Evolutionary conservation across 2,113 vertebrate species (phyloP), one percentile per base, ranked within the genome.

Genomic region (Thamnophis sirtalis): DNA sequence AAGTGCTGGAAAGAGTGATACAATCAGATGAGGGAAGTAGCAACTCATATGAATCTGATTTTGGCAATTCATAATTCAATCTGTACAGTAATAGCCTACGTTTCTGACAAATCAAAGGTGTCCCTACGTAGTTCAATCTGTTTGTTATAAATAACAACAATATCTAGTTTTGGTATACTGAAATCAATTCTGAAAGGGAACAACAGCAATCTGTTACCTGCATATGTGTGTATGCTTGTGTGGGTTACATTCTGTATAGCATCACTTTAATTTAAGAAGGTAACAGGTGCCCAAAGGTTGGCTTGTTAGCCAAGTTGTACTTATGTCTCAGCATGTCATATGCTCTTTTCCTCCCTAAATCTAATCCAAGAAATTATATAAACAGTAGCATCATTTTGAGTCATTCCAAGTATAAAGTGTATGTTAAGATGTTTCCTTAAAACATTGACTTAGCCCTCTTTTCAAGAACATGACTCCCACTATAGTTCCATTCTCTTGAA

Each of bases 241-340:
- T 28, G 50, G 73, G 73, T 80, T 43, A 43, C n/a, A 80, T 80
- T 80, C 17, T 38, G 73, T 21, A 80, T 80, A 19, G 51, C 90
- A 88, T 49, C 26, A 51, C 91, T 91, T 95, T 96, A 94, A 91
- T 93, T 91, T 89, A 50, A 93, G 84, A 90, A 85, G 93, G 48
- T 92, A 95, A 53, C 33, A 93, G 60, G 89, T 94, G 90, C 48
- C 95, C 51, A 53, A 33, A 0, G 0, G 91, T 93, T 84, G 86
- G 19, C 94, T 94, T 96, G 88, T 96, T 94, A 93, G 94, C 87
- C 33, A 89, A 93, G 84, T 28, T 91, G 88, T 94, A n/a, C n/a
- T 93, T 73, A 68, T 22, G 68, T n/a, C 0, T 9, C 63, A 91
- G 86, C 26, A 49, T 93, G 53, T 63, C n/a, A 84, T 55, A 48